Base-by-base conservation (phyloP, 1,140 invertebrate species). In the Halesus radiatus region DNA sequence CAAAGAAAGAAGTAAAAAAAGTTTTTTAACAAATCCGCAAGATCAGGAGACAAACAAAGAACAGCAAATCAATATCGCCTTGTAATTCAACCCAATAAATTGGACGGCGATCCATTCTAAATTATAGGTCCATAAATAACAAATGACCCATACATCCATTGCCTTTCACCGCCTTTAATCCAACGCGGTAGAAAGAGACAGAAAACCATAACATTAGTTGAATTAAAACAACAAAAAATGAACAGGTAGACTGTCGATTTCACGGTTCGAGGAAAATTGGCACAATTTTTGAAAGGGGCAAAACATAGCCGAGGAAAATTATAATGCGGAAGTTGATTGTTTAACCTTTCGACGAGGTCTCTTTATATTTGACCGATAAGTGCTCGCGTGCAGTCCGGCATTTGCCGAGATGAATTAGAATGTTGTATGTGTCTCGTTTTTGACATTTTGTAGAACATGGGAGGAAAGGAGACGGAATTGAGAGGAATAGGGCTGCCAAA, bases 331-430 rank as follows among this genome's bases (percentile, higher is more conserved):
- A 45, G 37, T 45, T 45, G 1, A 45, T 45, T 45, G 5, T 45
- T 13, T 13, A 45, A 45, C 37, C 37, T 45, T 45, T 45, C 37
- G 37, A 13, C 13, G 37, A 45, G 37, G 37, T 45, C 13, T 45
- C 37, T 10, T 8, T 8, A 45, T 22, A 23, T 23, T 60, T 60
- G 58, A 60, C 58, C 58, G 58, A 68, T 32, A 18, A 18, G 64
- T 52, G 68, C 20, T 16, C 45, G 68, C 45, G 3, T 18, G 45
- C 68, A 29, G 68, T 16, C 18, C 68, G 10, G 18, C n/a, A 26
- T 52, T 72, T 22, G 50, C 22, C 20, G 68, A 72, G 50, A 72
- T 72, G 68, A 72, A 72, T 72, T 72, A 72, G 68, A 72, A 72
- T 72, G 68, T 72, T 54, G n/a, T 54, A 10, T 22, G 20, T 16